phyloP scores from a whole-genome alignment of 2,113 vertebrate genomes.

The Leptobrachium ailaonicum region DNA sequence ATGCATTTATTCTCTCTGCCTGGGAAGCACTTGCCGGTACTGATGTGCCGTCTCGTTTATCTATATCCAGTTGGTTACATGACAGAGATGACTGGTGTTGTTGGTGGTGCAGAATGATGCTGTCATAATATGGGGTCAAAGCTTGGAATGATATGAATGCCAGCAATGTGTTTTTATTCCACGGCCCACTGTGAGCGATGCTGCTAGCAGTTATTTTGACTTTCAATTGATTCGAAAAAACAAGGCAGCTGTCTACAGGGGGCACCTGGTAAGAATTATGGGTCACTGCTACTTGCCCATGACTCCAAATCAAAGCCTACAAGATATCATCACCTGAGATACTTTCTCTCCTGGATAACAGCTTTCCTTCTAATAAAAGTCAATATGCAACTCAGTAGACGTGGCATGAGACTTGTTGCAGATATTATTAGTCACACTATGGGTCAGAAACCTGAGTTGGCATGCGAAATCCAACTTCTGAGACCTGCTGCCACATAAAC shows the following conservation, averaged over 20 bases:
- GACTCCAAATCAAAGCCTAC: not conserved
- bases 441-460: no score
- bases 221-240: slow-evolving; percentile 18
- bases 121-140: slow-evolving; percentile 20
- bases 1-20: not conserved
- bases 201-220: slow-evolving; percentile 8
- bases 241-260: slow-evolving; percentile 6
- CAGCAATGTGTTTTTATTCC: slow-evolving; percentile 10
- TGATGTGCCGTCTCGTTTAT: not conserved
- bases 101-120: slow-evolving; percentile 1
- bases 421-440: no score
- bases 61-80: not conserved
- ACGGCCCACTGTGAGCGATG: not conserved
- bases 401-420: not conserved
- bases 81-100: not conserved
- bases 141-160: slow-evolving; percentile 30
- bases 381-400: no score
- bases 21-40: not conserved
- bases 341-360: no score
- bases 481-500: no score
- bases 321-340: no score
- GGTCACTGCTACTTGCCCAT: not conserved
- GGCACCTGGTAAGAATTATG: not conserved
- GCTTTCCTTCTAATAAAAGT: no score
- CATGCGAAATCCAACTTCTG: no score